These are phyloP conservation scores for Dioctria rufipes DNA, from an alignment of 2,888 invertebrate species.

Conservation along the genomic window DNA sequence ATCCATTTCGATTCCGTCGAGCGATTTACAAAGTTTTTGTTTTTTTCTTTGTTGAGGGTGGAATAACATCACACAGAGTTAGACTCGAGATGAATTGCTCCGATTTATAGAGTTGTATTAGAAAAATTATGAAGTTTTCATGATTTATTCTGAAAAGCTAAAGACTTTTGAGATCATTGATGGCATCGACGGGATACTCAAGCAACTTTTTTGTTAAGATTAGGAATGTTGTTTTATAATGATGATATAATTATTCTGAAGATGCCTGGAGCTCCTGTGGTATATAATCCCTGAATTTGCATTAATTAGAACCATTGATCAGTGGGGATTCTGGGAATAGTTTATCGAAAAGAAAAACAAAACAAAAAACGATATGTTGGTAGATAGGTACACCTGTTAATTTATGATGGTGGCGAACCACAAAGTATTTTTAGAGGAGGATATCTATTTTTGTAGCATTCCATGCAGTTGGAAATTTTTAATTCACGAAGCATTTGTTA, in stretches of 20 bases:
- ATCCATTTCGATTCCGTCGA: slow-evolving; percentile 15
- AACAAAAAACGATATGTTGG: background rate
- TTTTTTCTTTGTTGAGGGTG: background rate
- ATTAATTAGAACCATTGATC: background rate
- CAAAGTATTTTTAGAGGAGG: too few relatives aligned
- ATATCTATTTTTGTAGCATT: too few relatives aligned
- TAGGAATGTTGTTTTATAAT: too few relatives aligned
- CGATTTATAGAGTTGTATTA: background rate
- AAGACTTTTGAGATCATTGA: too few relatives aligned
- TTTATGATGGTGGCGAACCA: background rate
- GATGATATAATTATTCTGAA: too few relatives aligned
- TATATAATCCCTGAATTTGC: too few relatives aligned
- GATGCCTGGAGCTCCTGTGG: too few relatives aligned
- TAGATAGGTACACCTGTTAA: background rate
- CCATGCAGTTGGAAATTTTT: too few relatives aligned
- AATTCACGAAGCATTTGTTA: too few relatives aligned
- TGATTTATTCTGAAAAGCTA: background rate
- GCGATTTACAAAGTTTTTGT: background rate
- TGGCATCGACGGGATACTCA: too few relatives aligned
- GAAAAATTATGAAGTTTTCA: background rate
- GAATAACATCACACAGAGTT: background rate
- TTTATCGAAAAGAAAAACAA: background rate
- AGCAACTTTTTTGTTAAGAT: too few relatives aligned
- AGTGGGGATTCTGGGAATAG: background rate
- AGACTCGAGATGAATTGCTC: background rate